Base-by-base conservation (phyloP, 2,113 vertebrate species). In the Circaetus cinerascens region DNA sequence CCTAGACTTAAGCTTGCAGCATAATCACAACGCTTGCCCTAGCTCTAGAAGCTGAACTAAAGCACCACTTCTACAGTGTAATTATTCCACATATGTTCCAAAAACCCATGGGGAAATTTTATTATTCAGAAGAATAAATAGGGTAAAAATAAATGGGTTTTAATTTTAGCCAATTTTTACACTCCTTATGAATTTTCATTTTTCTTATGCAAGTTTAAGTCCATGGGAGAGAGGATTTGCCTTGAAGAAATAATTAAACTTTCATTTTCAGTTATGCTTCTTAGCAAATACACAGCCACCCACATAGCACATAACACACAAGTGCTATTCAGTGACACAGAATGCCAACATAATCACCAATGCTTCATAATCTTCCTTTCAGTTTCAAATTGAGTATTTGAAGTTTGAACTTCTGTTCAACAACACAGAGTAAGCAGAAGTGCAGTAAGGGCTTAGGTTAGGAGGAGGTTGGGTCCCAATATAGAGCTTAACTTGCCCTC, bases 221-320 rank as follows among this genome's bases (percentile, higher is more conserved):
- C 79, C 84, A 95, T 50, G 85, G 67, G 95, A 97, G 85, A 91
- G 88, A 79, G 59, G 69, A 88, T 96, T 94, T 97, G 96, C 96
- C 93, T 97, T 89, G 77, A 88, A 97, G 97, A 97, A 97, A 97
- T 96, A 97, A 97, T 97, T 95, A 95, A 96, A 97, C 92, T 96
- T 96, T 96, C 93, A 95, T 97, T 93, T 96, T 91, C 93, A 85
- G 96, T 97, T 95, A 95, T 2, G 86, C 96, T 90, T 93, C 96
- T 95, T 94, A 96, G 90, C 88, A 98, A 96, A 96, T 8, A 96
- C 86, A 86, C 82, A 94, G 90, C 92, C 91, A 95, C 92, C 93
- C 96, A 93, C 91, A 53, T 2, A 88, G 91, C 71, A 77, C 68
- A 78, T 43, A 95, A 85, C 22, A 15, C 48, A 3, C 29, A 53